Evolutionary conservation across 2,888 invertebrate genomes (phyloP).

Genomic region (Dusona sp.): DNA sequence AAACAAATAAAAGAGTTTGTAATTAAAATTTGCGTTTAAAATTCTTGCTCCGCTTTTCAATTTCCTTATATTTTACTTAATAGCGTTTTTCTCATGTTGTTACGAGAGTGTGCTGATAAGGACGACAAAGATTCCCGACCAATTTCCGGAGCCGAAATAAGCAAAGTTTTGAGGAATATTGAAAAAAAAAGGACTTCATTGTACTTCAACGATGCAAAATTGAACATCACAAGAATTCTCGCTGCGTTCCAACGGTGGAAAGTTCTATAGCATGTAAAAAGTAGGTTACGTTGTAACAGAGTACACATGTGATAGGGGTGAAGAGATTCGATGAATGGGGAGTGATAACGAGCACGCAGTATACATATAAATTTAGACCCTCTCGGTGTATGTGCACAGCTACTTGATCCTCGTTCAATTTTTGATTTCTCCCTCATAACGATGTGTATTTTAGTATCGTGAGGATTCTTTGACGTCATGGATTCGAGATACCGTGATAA

Average conservation of each 20-base stretch:
- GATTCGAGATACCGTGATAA: constrained; percentile 43
- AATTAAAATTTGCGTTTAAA: too few relatives aligned
- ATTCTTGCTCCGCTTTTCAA: too few relatives aligned
- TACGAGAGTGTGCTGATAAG: background rate
- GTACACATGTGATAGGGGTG: background rate
- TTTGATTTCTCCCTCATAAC: constrained; percentile 29
- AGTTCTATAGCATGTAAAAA: constrained; percentile 7
- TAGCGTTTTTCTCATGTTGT: background rate
- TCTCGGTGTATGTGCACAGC: background rate
- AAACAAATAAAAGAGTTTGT: too few relatives aligned
- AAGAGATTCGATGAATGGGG: background rate
- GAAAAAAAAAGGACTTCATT: background rate
- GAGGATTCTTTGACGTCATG: constrained; percentile 42
- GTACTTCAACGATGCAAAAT: background rate
- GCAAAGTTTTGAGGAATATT: background rate
- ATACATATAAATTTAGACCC: background rate
- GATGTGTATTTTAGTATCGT: constrained; percentile 28
- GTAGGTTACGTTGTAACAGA: constrained; percentile 11
- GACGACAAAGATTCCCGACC: background rate
- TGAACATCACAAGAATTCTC: background rate
- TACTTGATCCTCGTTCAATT: constrained; percentile 38
- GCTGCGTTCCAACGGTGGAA: background rate
- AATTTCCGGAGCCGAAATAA: background rate
- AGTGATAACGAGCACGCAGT: background rate
- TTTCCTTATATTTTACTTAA: too few relatives aligned